Percentiles rank a stretch among this genome's conserved stretches.
Conservation (phyloP, 2,113 vertebrate genomes). For the Machaerirhynchus nigripectus region DNA sequence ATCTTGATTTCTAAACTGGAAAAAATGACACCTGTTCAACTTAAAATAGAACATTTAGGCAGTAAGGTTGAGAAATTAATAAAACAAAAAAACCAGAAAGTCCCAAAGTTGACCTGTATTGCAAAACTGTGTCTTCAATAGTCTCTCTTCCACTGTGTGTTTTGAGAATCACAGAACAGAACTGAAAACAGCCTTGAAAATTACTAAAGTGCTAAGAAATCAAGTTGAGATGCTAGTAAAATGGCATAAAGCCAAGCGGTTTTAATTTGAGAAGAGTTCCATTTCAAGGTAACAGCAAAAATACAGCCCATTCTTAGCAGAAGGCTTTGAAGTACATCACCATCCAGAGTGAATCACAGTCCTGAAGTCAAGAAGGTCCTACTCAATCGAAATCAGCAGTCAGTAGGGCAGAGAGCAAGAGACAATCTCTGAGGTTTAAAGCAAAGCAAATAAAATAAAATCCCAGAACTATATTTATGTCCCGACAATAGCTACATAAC, state of each 20-base stretch:
- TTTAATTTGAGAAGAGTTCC: not conserved
- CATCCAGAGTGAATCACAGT: not conserved
- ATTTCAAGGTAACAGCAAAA: not conserved
- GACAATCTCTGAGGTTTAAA: not conserved
- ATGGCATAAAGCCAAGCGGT: not conserved
- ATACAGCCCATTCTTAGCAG: not conserved
- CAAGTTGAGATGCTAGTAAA: not conserved
- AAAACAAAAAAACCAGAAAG: not conserved
- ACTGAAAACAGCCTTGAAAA: not conserved
- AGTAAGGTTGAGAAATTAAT: not conserved
- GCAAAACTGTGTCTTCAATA: not conserved
- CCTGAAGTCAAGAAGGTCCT: not conserved
- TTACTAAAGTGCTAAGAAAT: not conserved
- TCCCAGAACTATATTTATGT: not conserved
- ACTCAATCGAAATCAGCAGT: not conserved
- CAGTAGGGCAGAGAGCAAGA: not conserved
- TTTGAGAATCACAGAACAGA: not conserved
- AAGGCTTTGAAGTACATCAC: not conserved
- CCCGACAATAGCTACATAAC: not conserved
- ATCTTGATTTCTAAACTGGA: not conserved
- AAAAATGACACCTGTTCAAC: not conserved
- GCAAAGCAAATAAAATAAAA: not conserved
- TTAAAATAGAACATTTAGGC: not conserved
- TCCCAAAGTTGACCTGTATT: not conserved
- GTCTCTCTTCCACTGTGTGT: not conserved